Percentiles rank a stretch among this genome's conserved stretches.
These are phyloP conservation scores for Cyprinella venusta DNA, from an alignment of 2,797 vertebrate genomes.

Conservation along the genomic window DNA sequence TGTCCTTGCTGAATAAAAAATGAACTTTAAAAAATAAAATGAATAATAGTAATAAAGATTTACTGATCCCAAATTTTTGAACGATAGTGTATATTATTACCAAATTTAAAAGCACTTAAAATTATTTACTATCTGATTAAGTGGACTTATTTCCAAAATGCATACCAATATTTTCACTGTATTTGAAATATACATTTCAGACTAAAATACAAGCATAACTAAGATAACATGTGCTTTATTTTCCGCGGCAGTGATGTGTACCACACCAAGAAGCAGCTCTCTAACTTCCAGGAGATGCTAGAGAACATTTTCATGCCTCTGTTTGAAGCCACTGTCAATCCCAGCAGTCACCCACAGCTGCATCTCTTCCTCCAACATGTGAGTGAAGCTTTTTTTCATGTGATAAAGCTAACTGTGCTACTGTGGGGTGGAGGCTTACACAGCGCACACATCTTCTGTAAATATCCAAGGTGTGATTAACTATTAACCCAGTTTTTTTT, in stretches of 20 bases:
- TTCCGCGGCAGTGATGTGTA: slow-evolving; percentile 80
- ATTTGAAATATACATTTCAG: neutral
- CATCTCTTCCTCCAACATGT: slow-evolving; percentile 89
- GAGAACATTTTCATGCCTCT: slow-evolving; percentile 89
- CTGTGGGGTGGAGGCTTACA: neutral
- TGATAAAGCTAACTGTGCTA: neutral
- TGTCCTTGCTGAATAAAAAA: neutral
- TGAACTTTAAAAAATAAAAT: neutral
- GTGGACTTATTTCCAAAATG: neutral
- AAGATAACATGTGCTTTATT: neutral
- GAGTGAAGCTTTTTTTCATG: slow-evolving; percentile 63
- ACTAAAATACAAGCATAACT: neutral
- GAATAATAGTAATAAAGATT: neutral
- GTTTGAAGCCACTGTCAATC: slow-evolving; percentile 86
- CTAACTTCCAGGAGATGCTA: slow-evolving; percentile 86
- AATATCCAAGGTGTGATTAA: neutral
- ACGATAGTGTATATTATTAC: neutral
- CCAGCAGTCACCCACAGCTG: slow-evolving; percentile 82
- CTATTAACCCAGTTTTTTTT: neutral
- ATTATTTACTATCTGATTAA: neutral
- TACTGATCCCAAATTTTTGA: neutral
- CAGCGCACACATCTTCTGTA: neutral
- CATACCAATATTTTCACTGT: neutral
- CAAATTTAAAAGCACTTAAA: neutral
- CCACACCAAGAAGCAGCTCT: slow-evolving; percentile 85